Base-by-base conservation (phyloP, 2,797 vertebrate genomes). In the Diglossa cyanea region DNA sequence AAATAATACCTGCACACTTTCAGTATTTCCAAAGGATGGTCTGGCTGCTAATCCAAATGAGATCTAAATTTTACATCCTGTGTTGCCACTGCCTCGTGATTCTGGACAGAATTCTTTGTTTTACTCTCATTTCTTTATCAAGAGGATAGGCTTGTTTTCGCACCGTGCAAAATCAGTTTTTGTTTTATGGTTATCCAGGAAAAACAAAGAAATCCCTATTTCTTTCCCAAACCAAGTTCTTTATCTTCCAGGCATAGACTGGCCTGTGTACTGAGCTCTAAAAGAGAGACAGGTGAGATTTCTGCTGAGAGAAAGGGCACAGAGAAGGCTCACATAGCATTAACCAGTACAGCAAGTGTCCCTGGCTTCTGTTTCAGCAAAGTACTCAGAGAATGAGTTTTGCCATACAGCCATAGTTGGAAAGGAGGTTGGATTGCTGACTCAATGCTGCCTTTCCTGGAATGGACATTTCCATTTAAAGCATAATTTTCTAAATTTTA, bases 301-400 rank as follows among this genome's bases (percentile, higher is more conserved):
- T 79, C 37, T 90, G 35, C 30, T 66, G 26, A n/a, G 18, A 81
- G 8, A 65, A 81, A 70, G 3, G 18, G 17, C 39, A 66, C 11
- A 53, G 17, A 33, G 21, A 53, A 40, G 4, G 28, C 10, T 86
- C 40, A 35, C 15, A 5, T 2, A 61, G 13, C 28, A 70, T 33
- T 50, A 57, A 48, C 31, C 23, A 58, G 23, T 0, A 0, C 17
- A n/a, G 17, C 31, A 73, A 16, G 17, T 31, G 7, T 31, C 30
- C 13, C 28, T 48, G 35, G 4, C 17, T 73, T 51, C 77, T 53
- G 18, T n/a, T 40, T 44, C 25, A 71, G 13, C 28, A 71, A 83
- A 57, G 20, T 33, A 20, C 26, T 48, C 53, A 15, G 45, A 0
- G 0, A 30, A 50, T 0, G 8, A 11, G 6, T 48, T 76, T 77